A percentile compares a stretch with the other conserved stretches of the same genome.
Conservation (phyloP, 2,113 vertebrate species). For the Engystomops pustulosus region DNA sequence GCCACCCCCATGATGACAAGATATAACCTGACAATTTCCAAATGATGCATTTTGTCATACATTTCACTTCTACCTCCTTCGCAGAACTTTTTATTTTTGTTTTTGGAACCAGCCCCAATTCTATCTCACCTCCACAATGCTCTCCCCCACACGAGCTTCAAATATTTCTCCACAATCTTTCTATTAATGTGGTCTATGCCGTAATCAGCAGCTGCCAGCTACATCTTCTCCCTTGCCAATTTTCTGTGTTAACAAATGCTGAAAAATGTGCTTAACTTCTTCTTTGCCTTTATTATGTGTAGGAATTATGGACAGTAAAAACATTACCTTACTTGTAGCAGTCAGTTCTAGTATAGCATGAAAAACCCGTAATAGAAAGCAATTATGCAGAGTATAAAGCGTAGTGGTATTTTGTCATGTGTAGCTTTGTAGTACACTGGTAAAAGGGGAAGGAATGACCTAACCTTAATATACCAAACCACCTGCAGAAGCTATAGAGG, state of each 20-base stretch:
- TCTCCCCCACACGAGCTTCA: slow-evolving; percentile 55
- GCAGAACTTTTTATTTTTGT: slow-evolving; percentile 49
- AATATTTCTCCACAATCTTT: slow-evolving; percentile 59
- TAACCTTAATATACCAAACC: no score
- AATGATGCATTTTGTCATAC: slow-evolving; percentile 45
- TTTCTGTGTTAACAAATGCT: slow-evolving; percentile 57
- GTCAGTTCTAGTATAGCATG: neutral
- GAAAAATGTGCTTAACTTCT: slow-evolving; percentile 55
- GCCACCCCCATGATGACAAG: slow-evolving; percentile 36
- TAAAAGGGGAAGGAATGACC: neutral
- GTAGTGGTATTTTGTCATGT: neutral
- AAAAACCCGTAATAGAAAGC: neutral
- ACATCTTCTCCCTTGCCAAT: slow-evolving; percentile 53
- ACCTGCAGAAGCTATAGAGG: no score
- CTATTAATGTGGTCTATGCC: slow-evolving; percentile 58
- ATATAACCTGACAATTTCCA: neutral
- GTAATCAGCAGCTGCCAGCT: slow-evolving; percentile 57
- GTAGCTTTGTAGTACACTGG: neutral
- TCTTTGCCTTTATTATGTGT: slow-evolving; percentile 52
- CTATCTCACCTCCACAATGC: slow-evolving; percentile 54
- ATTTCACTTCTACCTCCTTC: slow-evolving; percentile 46
- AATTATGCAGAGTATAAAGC: neutral
- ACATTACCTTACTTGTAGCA: slow-evolving; percentile 14
- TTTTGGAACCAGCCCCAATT: slow-evolving; percentile 52
- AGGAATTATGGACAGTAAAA: slow-evolving; percentile 25